Percentiles rank a stretch among this genome's conserved stretches.
phyloP scores from a whole-genome alignment of 2,888 invertebrate genomes.

The Philopedon plagiatum region DNA sequence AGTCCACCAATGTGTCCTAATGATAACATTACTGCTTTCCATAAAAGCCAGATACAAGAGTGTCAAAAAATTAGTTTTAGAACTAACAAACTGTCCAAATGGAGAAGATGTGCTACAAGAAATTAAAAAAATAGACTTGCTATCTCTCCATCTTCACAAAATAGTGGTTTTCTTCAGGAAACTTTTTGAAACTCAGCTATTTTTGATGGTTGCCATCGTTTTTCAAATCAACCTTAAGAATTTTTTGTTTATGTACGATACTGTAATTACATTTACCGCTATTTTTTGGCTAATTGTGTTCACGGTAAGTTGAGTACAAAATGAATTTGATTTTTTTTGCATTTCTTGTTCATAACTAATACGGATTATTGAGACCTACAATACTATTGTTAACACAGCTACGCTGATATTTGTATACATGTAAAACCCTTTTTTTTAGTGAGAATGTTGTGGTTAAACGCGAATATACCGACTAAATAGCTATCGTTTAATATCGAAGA shows the following conservation, averaged over 20 bases:
- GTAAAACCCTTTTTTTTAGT: too few species aligned
- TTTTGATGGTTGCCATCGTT: neutral
- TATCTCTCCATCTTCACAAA: neutral
- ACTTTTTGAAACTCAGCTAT: neutral
- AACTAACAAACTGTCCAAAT: neutral
- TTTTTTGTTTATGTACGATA: neutral
- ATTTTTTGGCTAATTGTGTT: neutral
- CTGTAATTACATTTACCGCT: neutral
- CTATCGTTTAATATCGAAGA: too few species aligned
- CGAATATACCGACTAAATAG: too few species aligned
- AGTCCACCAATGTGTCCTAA: too few species aligned
- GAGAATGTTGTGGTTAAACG: too few species aligned
- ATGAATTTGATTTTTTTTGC: too few species aligned
- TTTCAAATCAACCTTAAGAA: neutral
- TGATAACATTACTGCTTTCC: neutral
- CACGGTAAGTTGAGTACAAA: neutral
- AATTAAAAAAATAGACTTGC: neutral
- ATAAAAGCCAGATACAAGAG: neutral
- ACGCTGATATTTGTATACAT: too few species aligned
- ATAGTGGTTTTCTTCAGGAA: neutral
- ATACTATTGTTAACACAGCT: too few species aligned
- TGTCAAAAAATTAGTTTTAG: neutral
- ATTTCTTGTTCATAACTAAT: too few species aligned
- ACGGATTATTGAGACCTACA: too few species aligned
- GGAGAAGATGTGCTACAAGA: neutral